These are phyloP conservation scores for Oryctes rhinoceros DNA, from an alignment of 1,140 invertebrate species.

Conservation along the genomic window DNA sequence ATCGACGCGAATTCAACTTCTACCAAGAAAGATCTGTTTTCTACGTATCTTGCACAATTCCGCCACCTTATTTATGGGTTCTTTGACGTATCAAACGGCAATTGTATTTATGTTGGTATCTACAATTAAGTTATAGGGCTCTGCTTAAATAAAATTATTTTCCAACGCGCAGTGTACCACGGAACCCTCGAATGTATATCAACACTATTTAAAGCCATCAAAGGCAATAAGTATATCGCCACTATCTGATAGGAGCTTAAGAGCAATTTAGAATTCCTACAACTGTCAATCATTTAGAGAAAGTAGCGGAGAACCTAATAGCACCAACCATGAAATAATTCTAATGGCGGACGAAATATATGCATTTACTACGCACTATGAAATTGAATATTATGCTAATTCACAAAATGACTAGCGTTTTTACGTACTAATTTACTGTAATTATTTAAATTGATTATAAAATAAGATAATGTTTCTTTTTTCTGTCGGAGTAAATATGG, in stretches of 20 bases:
- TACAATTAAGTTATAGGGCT: constrained; percentile 10
- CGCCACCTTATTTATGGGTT: not conserved
- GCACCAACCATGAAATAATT: constrained; percentile 1
- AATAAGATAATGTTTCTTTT: constrained; percentile 5
- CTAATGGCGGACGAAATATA: not conserved
- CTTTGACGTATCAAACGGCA: constrained; percentile 33
- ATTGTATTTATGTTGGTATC: not conserved
- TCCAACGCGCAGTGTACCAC: not conserved
- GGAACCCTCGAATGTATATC: constrained; percentile 18
- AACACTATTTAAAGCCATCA: not conserved
- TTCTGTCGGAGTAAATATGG: not conserved
- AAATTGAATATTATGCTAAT: constrained; percentile 27
- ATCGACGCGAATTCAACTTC: not conserved
- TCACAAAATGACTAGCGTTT: not conserved
- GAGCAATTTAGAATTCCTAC: constrained; percentile 24
- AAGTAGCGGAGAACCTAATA: constrained; percentile 21
- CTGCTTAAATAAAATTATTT: constrained; percentile 24
- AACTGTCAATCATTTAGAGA: constrained; percentile 35
- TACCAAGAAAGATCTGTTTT: constrained; percentile 9
- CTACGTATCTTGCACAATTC: constrained; percentile 8
- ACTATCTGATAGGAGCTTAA: constrained; percentile 24
- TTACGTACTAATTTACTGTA: constrained; percentile 12
- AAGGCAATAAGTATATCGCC: constrained; percentile 19
- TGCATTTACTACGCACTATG: not conserved
- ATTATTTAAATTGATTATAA: constrained; percentile 8